Evolutionary conservation across 1,140 invertebrate genomes (phyloP).

Genomic region (Heliothis virescens): DNA sequence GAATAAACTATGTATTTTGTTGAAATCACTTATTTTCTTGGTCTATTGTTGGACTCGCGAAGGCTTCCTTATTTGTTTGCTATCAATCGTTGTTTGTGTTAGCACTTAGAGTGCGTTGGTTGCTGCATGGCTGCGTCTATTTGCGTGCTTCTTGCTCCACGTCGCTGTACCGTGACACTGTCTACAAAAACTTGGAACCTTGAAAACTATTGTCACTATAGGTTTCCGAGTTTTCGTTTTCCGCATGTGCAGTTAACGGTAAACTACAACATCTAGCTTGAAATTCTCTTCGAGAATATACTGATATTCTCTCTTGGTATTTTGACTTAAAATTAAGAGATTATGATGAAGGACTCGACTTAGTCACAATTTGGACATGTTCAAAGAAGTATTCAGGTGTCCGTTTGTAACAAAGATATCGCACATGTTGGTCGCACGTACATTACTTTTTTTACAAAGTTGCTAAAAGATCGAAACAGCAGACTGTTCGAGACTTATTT

Average conservation of each 20-base stretch:
- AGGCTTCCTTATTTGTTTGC: background rate
- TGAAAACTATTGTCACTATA: constrained; percentile 23
- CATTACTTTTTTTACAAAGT: background rate
- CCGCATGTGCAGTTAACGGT: constrained; percentile 17
- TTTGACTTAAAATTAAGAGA: no score
- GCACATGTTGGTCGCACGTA: no score
- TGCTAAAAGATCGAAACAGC: background rate
- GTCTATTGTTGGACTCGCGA: background rate
- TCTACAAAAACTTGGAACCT: constrained; percentile 20
- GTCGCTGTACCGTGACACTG: constrained; percentile 28
- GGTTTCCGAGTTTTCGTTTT: constrained; percentile 31
- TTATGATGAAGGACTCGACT: no score
- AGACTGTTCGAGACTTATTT: background rate
- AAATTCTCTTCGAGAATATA: no score
- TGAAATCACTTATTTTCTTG: background rate
- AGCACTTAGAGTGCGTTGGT: background rate
- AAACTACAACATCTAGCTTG: background rate
- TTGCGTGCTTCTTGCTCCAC: constrained; percentile 17
- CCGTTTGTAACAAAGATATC: background rate
- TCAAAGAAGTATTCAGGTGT: background rate
- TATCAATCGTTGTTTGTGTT: background rate
- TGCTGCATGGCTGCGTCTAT: constrained; percentile 11
- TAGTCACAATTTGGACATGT: no score
- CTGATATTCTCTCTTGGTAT: no score
- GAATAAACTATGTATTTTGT: background rate